Conservation (phyloP, 2,113 vertebrate species). For the Anhinga rufa region DNA sequence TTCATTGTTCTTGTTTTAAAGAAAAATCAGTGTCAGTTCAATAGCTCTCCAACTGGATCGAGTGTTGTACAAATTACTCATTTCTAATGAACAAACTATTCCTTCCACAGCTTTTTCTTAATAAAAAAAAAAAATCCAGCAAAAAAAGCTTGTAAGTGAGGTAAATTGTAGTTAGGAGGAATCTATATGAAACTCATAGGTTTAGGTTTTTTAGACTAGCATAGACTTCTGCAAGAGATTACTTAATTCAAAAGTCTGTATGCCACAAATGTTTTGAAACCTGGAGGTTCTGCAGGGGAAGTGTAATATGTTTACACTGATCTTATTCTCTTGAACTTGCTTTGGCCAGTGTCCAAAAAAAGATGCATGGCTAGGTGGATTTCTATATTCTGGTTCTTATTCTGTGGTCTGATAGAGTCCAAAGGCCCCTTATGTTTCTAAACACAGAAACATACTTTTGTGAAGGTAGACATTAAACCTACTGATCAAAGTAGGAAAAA, state of each 20-base stretch:
- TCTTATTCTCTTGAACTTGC: neutral
- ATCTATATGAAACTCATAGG: neutral
- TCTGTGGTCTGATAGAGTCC: neutral
- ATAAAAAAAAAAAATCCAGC: neutral
- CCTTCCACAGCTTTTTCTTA: neutral
- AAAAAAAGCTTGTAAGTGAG: neutral
- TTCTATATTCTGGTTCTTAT: neutral
- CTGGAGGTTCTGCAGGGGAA: neutral
- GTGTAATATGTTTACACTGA: accelerated
- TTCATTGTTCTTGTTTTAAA: neutral
- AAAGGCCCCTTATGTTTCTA: neutral
- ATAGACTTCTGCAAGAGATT: neutral
- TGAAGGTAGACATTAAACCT: neutral
- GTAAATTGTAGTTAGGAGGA: neutral
- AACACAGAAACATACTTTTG: neutral
- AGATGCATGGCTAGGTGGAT: neutral
- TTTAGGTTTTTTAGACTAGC: neutral
- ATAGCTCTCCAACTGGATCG: neutral
- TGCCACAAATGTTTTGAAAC: neutral
- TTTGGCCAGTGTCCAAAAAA: neutral
- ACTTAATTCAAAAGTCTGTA: neutral
- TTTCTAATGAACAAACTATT: neutral
- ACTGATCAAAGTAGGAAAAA: neutral
- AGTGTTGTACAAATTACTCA: accelerated
- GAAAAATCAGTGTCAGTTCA: neutral